These are phyloP conservation scores for Caretta caretta DNA, from an alignment of 2,113 vertebrate genomes.

Conservation along the genomic window DNA sequence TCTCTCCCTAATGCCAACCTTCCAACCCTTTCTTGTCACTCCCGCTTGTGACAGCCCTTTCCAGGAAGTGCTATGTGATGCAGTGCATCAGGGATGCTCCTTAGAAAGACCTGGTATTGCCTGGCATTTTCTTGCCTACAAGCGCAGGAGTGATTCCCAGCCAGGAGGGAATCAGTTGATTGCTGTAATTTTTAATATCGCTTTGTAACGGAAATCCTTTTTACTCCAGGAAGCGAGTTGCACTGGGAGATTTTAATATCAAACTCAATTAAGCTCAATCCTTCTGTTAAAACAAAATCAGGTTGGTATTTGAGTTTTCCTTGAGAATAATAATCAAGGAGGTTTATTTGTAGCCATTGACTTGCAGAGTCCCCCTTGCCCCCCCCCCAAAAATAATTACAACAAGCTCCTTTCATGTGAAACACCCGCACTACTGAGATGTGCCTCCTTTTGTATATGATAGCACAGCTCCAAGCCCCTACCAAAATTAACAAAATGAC, in stretches of 20 bases:
- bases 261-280: constrained; percentile 65
- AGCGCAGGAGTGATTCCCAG: background rate
- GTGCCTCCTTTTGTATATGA: constrained; percentile 22
- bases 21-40: background rate
- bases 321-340: background rate
- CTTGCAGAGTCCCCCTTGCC: background rate
- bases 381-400: constrained; percentile 15
- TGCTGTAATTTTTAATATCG: constrained; percentile 20
- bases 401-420: constrained; percentile 6
- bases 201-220: constrained; percentile 58
- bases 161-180: constrained; percentile 24
- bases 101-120: constrained; percentile 13
- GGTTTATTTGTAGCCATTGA: constrained; percentile 54
- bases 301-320: background rate
- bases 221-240: constrained; percentile 51
- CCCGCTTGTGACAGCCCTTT: constrained; percentile 29
- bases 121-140: background rate
- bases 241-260: constrained; percentile 63
- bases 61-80: constrained; percentile 57
- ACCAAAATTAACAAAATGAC: constrained; percentile 41
- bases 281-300: constrained; percentile 54
- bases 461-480: constrained; percentile 20
- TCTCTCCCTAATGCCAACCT: background rate
- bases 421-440: constrained; percentile 33
- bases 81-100: constrained; percentile 40